Percentiles rank a stretch among this genome's conserved stretches.
Conservation (phyloP, 2,888 invertebrate species). For the Phyllotreta striolata region DNA sequence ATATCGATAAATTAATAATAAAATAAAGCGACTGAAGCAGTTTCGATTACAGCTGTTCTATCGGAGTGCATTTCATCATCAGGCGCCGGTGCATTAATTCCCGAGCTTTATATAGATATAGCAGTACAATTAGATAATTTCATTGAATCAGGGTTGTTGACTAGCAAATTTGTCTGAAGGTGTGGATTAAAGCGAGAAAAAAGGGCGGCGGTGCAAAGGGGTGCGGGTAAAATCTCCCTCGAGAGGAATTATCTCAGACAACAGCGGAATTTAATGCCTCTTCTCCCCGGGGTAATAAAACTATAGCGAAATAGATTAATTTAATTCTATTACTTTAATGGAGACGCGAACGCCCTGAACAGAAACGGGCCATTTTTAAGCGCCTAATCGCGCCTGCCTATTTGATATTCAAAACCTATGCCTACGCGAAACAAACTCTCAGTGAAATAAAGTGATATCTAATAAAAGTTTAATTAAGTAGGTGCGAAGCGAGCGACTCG, state of each 20-base stretch:
- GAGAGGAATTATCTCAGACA: conserved; percentile 60
- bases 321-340: conserved; percentile 67
- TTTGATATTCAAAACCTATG: no score
- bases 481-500: conserved; percentile 18
- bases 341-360: conserved; percentile 60
- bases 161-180: conserved; percentile 42
- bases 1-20: conserved; percentile 1
- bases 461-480: no score
- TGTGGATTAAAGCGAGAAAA: conserved; percentile 49
- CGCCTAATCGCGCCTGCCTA: conserved; percentile 9
- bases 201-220: conserved; percentile 31
- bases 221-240: conserved; percentile 55
- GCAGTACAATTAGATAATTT: not conserved
- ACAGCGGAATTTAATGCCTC: conserved; percentile 58
- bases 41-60: no score
- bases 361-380: conserved; percentile 11
- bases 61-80: conserved; percentile 31
- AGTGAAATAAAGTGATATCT: not conserved
- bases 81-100: conserved; percentile 38
- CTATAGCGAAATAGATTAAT: conserved; percentile 62
- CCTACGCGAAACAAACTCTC: no score
- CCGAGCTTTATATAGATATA: conserved; percentile 8
- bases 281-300: conserved; percentile 56
- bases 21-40: not conserved
- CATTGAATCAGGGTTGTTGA: conserved; percentile 30